A percentile compares a stretch with the other conserved stretches of the same genome.
Evolutionary conservation across 2,888 invertebrate species (phyloP).

Genomic region (Ochropleura leucogaster): DNA sequence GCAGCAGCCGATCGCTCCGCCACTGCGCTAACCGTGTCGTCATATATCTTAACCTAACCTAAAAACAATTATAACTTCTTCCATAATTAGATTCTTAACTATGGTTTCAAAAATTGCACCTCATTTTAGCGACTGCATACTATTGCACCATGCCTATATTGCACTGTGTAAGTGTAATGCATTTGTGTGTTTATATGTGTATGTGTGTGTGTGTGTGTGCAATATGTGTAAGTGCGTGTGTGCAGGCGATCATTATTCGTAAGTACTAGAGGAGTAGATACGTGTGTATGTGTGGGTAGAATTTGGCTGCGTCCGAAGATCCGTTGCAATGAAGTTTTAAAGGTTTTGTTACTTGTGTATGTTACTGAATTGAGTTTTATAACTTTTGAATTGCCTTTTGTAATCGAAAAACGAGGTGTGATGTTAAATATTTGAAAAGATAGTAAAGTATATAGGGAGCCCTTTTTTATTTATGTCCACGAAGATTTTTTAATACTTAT

Average conservation of each 20-base stretch:
- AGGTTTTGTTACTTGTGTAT: conserved; percentile 52
- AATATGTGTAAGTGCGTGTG: conserved; percentile 51
- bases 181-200: conserved; percentile 54
- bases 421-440: not conserved
- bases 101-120: conserved; percentile 54
- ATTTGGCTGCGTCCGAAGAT: conserved; percentile 58
- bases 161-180: conserved; percentile 11
- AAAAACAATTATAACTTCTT: not conserved
- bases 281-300: conserved; percentile 55
- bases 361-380: conserved; percentile 42
- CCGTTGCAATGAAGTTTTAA: conserved; percentile 46
- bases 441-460: not conserved
- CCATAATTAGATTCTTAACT: too few relatives aligned
- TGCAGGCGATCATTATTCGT: conserved; percentile 83
- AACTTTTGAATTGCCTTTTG: conserved; percentile 25
- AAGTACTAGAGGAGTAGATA: conserved; percentile 85
- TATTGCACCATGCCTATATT: conserved; percentile 55
- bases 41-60: too few relatives aligned
- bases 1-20: too few relatives aligned
- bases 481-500: not conserved
- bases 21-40: too few relatives aligned
- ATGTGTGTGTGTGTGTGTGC: conserved; percentile 55
- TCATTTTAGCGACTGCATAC: conserved; percentile 54
- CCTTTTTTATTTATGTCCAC: not conserved
- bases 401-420: conserved; percentile 8